Conservation (phyloP, 2,888 invertebrate species). For the Leucophenga montana region DNA sequence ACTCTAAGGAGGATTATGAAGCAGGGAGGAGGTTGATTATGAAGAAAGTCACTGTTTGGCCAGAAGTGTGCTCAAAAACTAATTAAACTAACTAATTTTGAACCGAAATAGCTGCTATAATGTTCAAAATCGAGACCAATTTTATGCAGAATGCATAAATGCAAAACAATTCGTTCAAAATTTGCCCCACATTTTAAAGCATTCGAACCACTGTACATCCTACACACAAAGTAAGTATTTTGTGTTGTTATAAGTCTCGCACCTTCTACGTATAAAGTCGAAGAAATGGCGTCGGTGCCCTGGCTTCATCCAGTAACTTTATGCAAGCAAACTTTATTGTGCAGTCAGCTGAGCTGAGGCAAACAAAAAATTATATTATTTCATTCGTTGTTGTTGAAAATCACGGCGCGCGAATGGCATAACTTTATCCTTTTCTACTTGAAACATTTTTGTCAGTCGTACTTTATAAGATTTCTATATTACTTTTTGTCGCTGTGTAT, state of each 20-base stretch:
- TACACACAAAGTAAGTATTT: conserved; percentile 32
- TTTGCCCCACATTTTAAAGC: too few species aligned
- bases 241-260: conserved; percentile 16
- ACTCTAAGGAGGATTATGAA: too few species aligned
- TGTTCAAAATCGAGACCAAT: too few species aligned
- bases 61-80: too few species aligned
- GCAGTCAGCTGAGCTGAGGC: conserved; percentile 13
- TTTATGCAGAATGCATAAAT: too few species aligned
- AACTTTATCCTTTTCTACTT: conserved; percentile 56
- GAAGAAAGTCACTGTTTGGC: too few species aligned
- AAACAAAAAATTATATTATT: conserved; percentile 60
- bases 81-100: too few species aligned
- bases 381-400: conserved; percentile 47
- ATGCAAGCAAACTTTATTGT: not conserved
- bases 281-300: conserved; percentile 26
- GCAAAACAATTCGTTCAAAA: too few species aligned
- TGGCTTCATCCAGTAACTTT: conserved; percentile 12
- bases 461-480: not conserved
- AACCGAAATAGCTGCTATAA: too few species aligned
- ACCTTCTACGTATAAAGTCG: not conserved
- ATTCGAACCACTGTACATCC: not conserved
- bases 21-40: too few species aligned
- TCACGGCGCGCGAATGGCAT: conserved; percentile 34
- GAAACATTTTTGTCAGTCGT: conserved; percentile 17
- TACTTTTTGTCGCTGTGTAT: not conserved